A percentile compares a stretch with the other conserved stretches of the same genome.
Conservation (phyloP, 2,888 invertebrate genomes). For the Herminia tarsipennalis region DNA sequence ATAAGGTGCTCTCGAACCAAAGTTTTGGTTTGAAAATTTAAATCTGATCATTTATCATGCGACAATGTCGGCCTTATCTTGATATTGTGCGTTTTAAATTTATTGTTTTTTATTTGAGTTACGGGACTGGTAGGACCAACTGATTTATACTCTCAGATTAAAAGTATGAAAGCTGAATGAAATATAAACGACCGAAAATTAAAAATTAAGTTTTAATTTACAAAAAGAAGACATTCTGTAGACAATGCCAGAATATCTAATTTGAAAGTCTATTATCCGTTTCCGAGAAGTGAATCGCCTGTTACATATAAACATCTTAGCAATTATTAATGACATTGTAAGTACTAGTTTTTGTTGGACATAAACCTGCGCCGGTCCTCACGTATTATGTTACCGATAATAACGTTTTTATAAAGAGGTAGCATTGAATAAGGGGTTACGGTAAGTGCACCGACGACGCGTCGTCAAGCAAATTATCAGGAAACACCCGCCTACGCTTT, state of each 20-base stretch:
- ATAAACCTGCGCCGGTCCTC: constrained; percentile 19
- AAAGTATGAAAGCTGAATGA: constrained; percentile 10
- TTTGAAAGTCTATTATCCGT: not conserved
- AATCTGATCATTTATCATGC: constrained; percentile 84
- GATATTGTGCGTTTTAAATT: constrained; percentile 64
- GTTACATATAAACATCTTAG: constrained; percentile 18
- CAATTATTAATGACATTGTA: constrained; percentile 40
- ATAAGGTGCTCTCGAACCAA: constrained; percentile 70
- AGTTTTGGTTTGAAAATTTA: constrained; percentile 78
- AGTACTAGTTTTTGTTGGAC: constrained; percentile 27
- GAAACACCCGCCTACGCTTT: constrained; percentile 79
- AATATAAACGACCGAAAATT: too few species aligned
- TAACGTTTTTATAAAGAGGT: constrained; percentile 55
- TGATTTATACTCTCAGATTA: constrained; percentile 47
- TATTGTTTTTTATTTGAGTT: constrained; percentile 54
- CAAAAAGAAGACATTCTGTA: too few species aligned
- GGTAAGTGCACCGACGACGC: constrained; percentile 61
- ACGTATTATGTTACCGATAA: constrained; percentile 37
- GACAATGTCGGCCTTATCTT: constrained; percentile 81
- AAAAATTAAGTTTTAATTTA: too few species aligned
- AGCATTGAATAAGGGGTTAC: constrained; percentile 61
- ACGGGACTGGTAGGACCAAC: constrained; percentile 44
- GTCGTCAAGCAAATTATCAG: constrained; percentile 74
- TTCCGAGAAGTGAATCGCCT: constrained; percentile 22
- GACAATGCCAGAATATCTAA: not conserved